Conservation (phyloP, 2,888 invertebrate species). For the Choristoneura rosaceana region DNA sequence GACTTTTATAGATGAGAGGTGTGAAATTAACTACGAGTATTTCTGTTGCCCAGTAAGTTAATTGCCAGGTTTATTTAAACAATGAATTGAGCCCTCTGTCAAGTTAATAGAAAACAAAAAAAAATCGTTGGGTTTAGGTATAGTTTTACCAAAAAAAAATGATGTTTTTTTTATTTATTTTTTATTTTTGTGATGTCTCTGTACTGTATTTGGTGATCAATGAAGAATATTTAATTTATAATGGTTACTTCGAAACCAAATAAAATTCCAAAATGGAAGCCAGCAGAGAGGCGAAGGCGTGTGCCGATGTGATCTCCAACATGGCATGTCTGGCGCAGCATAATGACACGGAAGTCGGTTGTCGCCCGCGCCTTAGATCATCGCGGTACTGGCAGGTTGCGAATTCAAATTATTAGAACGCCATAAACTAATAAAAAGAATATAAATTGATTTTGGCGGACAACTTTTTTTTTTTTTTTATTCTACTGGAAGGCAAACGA, state of each 20-base stretch:
- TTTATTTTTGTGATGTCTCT: too few relatives aligned
- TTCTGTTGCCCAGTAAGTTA: too few relatives aligned
- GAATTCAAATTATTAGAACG: constrained; percentile 11
- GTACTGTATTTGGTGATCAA: too few relatives aligned
- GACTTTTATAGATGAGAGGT: too few relatives aligned
- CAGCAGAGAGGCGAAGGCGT: constrained; percentile 47
- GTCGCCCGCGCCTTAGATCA: constrained; percentile 61
- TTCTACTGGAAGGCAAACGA: too few relatives aligned
- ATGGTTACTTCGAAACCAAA: constrained; percentile 18
- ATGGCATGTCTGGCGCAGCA: constrained; percentile 48
- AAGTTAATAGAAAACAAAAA: too few relatives aligned
- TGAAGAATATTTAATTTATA: too few relatives aligned
- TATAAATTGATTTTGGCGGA: constrained; percentile 2
- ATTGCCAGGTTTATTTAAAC: too few relatives aligned
- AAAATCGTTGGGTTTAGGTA: neutral
- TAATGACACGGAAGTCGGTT: constrained; percentile 74
- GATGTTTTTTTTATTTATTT: too few relatives aligned
- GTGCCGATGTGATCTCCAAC: constrained; percentile 47
- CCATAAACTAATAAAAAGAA: constrained; percentile 20
- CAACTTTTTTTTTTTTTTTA: too few relatives aligned
- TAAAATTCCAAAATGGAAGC: constrained; percentile 16
- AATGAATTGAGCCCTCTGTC: too few relatives aligned
- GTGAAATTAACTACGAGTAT: too few relatives aligned
- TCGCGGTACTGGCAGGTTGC: constrained; percentile 44
- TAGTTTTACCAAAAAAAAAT: constrained; percentile 9